Conservation (phyloP, 2,888 invertebrate species). For the Muschampia plurimacula region DNA sequence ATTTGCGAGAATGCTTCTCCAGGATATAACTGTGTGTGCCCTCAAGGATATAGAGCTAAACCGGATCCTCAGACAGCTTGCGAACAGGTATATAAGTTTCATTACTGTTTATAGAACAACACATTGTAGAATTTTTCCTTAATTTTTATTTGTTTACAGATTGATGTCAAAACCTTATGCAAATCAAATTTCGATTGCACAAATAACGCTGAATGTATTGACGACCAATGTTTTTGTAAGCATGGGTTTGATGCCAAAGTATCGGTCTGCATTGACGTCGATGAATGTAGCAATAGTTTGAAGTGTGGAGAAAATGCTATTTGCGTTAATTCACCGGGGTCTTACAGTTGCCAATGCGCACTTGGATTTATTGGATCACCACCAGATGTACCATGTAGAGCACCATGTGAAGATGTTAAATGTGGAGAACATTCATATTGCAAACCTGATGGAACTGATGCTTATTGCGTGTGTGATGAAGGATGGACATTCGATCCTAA, state of each 20-base stretch:
- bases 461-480: conserved; percentile 96
- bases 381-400: conserved; percentile 92
- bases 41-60: conserved; percentile 94
- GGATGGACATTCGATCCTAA: conserved; percentile 97
- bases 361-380: conserved; percentile 93
- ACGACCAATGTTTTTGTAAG: conserved; percentile 95
- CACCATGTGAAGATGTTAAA: conserved; percentile 96
- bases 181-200: conserved; percentile 96
- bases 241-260: conserved; percentile 93
- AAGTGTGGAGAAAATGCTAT: conserved; percentile 91
- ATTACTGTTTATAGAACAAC: conserved; percentile 19
- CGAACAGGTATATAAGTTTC: conserved; percentile 88
- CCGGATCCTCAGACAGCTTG: conserved; percentile 94
- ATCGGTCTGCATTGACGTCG: conserved; percentile 92
- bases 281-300: conserved; percentile 89
- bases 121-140: conserved; percentile 6
- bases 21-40: conserved; percentile 96
- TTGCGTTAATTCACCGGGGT: conserved; percentile 93
- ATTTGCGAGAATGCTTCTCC: conserved; percentile 95
- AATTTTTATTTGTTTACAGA: conserved; percentile 69
- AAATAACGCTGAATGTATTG: conserved; percentile 95
- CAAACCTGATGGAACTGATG: conserved; percentile 94
- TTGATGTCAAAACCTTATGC: conserved; percentile 94
- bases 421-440: conserved; percentile 96
- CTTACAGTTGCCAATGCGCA: conserved; percentile 93